These are phyloP conservation scores for Fragum whitleyi DNA, from an alignment of 2,888 invertebrate species.

Conservation along the genomic window DNA sequence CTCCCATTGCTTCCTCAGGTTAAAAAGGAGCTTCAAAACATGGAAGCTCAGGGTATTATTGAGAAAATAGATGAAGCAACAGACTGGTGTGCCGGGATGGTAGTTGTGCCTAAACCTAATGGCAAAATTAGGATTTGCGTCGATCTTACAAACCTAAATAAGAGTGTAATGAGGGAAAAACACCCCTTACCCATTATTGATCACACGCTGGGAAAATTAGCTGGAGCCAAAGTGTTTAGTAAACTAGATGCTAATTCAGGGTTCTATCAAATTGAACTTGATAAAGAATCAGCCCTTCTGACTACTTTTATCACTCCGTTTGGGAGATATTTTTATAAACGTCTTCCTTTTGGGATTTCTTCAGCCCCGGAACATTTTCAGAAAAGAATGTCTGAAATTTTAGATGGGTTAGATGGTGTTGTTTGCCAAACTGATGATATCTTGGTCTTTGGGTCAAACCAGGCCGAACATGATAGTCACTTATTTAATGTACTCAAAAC, in stretches of 20 bases:
- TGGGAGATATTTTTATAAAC: constrained; percentile 54
- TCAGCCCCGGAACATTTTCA: constrained; percentile 44
- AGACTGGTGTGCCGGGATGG: background rate
- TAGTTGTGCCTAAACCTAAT: background rate
- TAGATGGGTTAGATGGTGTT: constrained; percentile 45
- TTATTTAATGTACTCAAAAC: constrained; percentile 31
- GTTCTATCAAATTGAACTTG: constrained; percentile 63
- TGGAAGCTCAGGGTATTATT: background rate
- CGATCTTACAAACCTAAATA: background rate
- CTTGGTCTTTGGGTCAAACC: constrained; percentile 41
- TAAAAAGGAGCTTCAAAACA: background rate
- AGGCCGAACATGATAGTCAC: constrained; percentile 49
- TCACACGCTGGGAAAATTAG: constrained; percentile 50
- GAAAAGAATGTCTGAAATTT: constrained; percentile 45
- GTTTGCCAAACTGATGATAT: constrained; percentile 58
- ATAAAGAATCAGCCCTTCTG: constrained; percentile 26
- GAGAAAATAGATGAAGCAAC: constrained; percentile 1
- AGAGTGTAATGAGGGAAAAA: background rate
- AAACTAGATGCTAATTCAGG: constrained; percentile 61
- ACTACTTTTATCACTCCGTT: constrained; percentile 56
- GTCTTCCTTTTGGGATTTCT: constrained; percentile 42
- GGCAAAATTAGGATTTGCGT: background rate
- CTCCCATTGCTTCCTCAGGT: background rate
- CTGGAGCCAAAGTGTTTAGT: constrained; percentile 50
- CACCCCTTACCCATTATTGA: constrained; percentile 50